Conservation (phyloP, 2,797 vertebrate species). For the Cygnus olor region DNA sequence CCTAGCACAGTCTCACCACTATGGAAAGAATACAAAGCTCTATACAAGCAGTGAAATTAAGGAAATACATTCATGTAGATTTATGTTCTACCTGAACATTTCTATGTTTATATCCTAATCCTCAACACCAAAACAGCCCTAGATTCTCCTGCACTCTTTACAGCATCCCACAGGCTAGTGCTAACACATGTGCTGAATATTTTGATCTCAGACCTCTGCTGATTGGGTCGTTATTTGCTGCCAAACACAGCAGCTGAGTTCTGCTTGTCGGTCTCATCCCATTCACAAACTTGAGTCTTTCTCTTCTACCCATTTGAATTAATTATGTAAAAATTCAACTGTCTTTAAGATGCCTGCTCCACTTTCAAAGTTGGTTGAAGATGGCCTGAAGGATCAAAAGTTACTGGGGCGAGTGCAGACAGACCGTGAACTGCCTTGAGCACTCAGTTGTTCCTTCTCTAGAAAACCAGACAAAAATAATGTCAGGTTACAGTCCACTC, state of each 20-base stretch:
- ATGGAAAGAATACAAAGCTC: neutral
- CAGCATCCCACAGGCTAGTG: neutral
- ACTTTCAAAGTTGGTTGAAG: neutral
- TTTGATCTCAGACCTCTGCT: neutral
- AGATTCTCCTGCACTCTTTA: neutral
- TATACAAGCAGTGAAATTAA: neutral
- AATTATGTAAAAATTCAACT: neutral
- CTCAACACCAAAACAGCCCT: neutral
- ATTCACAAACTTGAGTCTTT: neutral
- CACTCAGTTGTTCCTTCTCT: neutral
- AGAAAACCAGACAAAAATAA: neutral
- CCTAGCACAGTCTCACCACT: neutral
- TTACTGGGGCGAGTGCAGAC: neutral
- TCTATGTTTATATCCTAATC: neutral
- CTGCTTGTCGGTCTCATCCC: neutral
- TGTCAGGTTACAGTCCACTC: neutral
- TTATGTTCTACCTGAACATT: neutral
- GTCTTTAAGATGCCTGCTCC: neutral
- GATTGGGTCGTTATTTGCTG: neutral
- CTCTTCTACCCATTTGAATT: neutral
- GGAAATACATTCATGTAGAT: neutral
- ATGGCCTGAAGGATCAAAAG: neutral
- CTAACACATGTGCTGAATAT: neutral
- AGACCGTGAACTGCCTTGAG: neutral
- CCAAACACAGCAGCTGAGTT: neutral